Evolutionary conservation across 2,888 invertebrate genomes (phyloP), one percentile per base, ranked within the genome.

Genomic region (Sarcophaga caerulescens): DNA sequence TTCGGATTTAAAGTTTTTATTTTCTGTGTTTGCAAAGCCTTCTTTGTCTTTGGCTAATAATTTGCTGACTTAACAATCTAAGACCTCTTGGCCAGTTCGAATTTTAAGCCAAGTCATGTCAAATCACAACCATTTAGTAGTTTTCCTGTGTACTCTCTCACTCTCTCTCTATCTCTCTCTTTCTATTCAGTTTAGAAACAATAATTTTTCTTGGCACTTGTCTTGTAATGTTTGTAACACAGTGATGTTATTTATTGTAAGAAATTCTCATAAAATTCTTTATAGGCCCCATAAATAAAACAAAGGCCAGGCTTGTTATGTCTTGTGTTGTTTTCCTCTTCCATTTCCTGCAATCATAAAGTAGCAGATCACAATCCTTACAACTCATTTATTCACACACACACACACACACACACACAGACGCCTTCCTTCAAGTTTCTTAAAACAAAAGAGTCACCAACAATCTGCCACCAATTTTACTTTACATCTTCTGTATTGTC

Each of bases 201-300:
- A 79, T 85, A 76, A 85, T 82, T 85, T 82, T 76, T 80, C 66
- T 80, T 85, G 80, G 82, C 80, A 79, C 81, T 82, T 82, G 76
- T 82, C 70, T 82, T 68, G 79, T 85, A 74, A 80, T 85, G 62
- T 69, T 25, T 73, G 70, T 59, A 78, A 45, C 73, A 76, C 59
- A 68, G 74, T 52, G 52, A 17, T 3, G 52, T 83, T 75, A 75
- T 79, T 84, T 84, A 84, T 84, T 60, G 65, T 70, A 60, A 35
- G 69, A 78, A 86, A 84, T 74, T 69, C 77, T 74, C 85, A 74
- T 86, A 84, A 86, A 86, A 86, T 14, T 81, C 77, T 86, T 86
- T 86, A 86, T 84, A 73, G 23, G 59, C 70, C 68, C 66, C 85
- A 86, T 86, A 86, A 84, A 86, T 86, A 86, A 86, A 65, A 17